These are phyloP conservation scores for Ellobius talpinus DNA, from an alignment of 2,113 vertebrate species.

Conservation along the genomic window DNA sequence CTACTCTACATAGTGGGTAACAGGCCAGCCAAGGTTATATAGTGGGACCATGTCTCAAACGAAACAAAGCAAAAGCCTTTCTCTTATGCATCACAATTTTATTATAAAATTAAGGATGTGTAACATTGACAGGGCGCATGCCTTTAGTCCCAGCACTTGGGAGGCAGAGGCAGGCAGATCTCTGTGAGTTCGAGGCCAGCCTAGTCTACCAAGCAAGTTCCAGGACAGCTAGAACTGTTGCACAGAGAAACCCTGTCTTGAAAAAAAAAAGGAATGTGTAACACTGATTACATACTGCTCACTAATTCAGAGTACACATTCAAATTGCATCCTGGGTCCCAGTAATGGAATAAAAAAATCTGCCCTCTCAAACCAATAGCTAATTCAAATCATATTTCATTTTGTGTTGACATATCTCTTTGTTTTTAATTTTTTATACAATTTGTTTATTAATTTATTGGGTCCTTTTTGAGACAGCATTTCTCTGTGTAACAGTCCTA, in stretches of 20 bases:
- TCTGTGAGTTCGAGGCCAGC: too few relatives aligned
- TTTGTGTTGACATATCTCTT: neutral
- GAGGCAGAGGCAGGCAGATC: too few relatives aligned
- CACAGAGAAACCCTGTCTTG: too few relatives aligned
- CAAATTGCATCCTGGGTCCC: neutral
- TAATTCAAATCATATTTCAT: neutral
- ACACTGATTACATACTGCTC: neutral
- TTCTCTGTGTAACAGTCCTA: too few relatives aligned
- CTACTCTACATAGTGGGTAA: neutral
- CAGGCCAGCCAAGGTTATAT: neutral
- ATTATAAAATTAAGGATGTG: neutral
- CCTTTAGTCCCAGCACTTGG: too few relatives aligned
- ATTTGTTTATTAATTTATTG: too few relatives aligned
- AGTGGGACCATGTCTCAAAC: neutral
- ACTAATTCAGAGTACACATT: neutral
- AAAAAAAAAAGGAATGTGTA: neutral
- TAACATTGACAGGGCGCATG: neutral
- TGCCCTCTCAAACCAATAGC: neutral
- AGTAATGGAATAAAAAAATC: neutral
- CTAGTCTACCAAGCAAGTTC: too few relatives aligned
- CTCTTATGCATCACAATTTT: neutral
- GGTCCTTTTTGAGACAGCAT: too few relatives aligned
- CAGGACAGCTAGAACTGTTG: too few relatives aligned
- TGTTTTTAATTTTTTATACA: neutral
- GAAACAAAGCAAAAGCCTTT: neutral